These are phyloP conservation scores for Hippocampus kuda DNA, from an alignment of 2,797 vertebrate species.

Conservation along the genomic window DNA sequence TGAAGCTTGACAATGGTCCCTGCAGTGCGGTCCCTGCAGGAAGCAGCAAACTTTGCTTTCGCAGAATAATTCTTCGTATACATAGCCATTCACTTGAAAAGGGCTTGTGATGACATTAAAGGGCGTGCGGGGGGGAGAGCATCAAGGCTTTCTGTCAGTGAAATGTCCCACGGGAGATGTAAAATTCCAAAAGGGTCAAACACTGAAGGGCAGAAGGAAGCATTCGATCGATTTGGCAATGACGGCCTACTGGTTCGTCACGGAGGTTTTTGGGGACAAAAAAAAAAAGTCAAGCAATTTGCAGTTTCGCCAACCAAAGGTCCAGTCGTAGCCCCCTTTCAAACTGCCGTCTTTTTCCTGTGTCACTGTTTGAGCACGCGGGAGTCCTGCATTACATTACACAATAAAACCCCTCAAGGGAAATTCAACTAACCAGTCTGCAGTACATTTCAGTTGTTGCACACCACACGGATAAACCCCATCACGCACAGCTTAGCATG, in stretches of 20 bases:
- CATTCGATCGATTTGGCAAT: background rate
- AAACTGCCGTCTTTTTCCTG: background rate
- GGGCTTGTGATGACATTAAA: background rate
- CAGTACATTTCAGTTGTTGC: too few relatives aligned
- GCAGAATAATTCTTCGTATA: background rate
- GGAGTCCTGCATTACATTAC: too few relatives aligned
- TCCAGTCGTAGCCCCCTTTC: background rate
- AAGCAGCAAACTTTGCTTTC: background rate
- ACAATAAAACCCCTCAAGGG: too few relatives aligned
- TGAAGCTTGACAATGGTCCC: background rate
- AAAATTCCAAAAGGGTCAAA: background rate
- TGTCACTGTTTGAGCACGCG: background rate
- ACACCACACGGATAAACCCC: too few relatives aligned
- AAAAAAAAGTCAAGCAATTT: background rate
- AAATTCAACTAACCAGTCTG: too few relatives aligned
- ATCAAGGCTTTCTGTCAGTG: background rate
- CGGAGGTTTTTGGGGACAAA: background rate
- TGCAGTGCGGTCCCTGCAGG: background rate
- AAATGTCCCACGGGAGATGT: background rate
- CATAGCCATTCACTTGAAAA: background rate
- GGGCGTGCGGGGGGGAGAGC: rapidly evolving
- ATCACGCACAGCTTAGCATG: too few relatives aligned
- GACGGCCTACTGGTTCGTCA: background rate
- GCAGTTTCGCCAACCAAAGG: background rate
- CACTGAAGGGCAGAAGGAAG: background rate